phyloP scores from a whole-genome alignment of 2,113 vertebrate genomes.

The Chrysemys picta region DNA sequence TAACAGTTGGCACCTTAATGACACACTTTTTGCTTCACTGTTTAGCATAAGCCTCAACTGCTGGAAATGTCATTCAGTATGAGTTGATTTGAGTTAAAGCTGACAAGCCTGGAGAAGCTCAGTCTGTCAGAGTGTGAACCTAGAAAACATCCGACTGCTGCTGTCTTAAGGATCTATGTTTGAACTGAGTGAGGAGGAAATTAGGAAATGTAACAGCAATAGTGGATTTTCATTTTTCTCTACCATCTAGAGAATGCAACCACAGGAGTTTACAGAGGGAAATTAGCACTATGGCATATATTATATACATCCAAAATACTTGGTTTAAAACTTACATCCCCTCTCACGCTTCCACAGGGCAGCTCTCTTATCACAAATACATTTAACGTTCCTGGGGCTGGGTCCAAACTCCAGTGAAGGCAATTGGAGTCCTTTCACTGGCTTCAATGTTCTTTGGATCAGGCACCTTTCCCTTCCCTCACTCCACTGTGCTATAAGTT shows the following conservation, averaged over 20 bases:
- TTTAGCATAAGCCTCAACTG: neutral
- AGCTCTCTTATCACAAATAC: neutral
- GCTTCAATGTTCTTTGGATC: neutral
- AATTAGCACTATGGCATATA: neutral
- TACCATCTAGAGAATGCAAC: neutral
- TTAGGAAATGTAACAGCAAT: neutral
- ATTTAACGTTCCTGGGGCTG: neutral
- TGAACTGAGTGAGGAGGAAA: neutral
- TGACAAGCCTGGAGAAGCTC: neutral
- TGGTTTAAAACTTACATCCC: neutral
- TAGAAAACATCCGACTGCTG: neutral
- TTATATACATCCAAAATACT: neutral
- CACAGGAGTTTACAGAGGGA: neutral
- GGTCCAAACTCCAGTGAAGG: neutral
- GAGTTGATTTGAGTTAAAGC: neutral
- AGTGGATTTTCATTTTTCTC: conserved; percentile 1
- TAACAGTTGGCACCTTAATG: neutral
- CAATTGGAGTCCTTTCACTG: neutral
- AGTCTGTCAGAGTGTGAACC: neutral
- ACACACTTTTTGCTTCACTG: neutral
- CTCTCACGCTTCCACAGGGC: neutral
- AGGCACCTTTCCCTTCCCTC: neutral
- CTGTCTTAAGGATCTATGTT: neutral
- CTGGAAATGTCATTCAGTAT: neutral
- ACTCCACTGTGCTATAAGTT: neutral